Percentiles rank a stretch among this genome's conserved stretches.
phyloP scores from a whole-genome alignment of 2,888 invertebrate species.

The Himalopsyche kuldschensis region DNA sequence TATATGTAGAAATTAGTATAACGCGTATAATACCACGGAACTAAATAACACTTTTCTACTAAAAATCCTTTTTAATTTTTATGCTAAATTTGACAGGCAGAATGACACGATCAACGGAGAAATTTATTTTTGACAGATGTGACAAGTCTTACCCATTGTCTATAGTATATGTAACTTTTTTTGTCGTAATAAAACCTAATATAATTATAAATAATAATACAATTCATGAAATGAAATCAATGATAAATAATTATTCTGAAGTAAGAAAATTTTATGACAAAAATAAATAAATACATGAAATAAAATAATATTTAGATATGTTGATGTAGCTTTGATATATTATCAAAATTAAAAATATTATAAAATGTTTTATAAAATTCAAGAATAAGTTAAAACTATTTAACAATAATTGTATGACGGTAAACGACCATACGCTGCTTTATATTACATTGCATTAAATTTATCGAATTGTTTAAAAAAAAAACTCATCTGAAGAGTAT shows the following conservation, averaged over 20 bases:
- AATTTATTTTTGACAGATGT: slow-evolving; percentile 30
- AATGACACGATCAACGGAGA: slow-evolving; percentile 15
- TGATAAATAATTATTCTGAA: background rate
- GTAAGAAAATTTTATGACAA: too few relatives aligned
- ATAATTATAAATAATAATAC: background rate
- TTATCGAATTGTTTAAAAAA: too few relatives aligned
- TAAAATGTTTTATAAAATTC: too few relatives aligned
- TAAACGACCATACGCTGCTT: too few relatives aligned
- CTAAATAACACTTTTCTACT: background rate
- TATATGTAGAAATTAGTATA: background rate
- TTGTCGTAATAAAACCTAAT: background rate
- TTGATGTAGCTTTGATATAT: too few relatives aligned
- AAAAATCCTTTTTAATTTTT: background rate
- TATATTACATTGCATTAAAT: too few relatives aligned
- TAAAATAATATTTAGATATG: too few relatives aligned
- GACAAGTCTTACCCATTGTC: slow-evolving; percentile 3
- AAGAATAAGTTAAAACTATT: too few relatives aligned
- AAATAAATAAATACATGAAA: too few relatives aligned
- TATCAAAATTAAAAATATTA: too few relatives aligned
- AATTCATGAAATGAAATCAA: background rate
- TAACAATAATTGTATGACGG: too few relatives aligned
- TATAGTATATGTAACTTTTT: background rate
- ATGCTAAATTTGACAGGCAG: slow-evolving; percentile 16
- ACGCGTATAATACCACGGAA: background rate
- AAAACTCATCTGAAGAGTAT: too few relatives aligned